Conservation (phyloP, 2,797 vertebrate species). For the Eremophila alpestris region DNA sequence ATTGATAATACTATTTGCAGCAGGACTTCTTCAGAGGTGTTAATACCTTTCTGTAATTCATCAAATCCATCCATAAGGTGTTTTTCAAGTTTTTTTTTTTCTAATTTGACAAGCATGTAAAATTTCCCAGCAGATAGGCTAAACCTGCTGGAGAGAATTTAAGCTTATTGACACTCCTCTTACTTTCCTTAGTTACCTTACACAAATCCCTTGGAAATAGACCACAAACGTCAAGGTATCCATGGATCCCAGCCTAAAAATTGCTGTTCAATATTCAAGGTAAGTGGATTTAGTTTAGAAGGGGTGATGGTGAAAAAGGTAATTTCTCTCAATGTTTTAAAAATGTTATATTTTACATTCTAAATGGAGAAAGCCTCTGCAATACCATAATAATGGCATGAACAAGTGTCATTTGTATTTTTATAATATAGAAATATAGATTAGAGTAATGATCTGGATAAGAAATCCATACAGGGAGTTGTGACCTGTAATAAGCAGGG, state of each 20-base stretch:
- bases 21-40: not conserved
- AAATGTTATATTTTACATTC: not conserved
- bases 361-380: not conserved
- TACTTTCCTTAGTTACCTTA: slow-evolving; percentile 2
- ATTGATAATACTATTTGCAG: not conserved
- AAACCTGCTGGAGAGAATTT: not conserved
- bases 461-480: not conserved
- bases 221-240: not conserved
- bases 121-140: not conserved
- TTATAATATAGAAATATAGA: not conserved
- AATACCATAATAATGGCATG: not conserved
- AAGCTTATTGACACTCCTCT: not conserved
- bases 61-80: not conserved
- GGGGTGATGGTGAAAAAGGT: not conserved
- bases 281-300: not conserved
- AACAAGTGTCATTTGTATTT: not conserved
- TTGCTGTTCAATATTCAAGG: not conserved
- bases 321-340: not conserved
- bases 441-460: not conserved
- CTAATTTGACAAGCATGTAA: not conserved
- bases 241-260: slow-evolving; percentile 1
- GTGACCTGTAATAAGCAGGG: not conserved
- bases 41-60: not conserved
- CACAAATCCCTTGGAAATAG: slow-evolving; percentile 8
- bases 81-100: not conserved